Conservation (phyloP, 2,888 invertebrate genomes). For the Emmelina monodactyla region DNA sequence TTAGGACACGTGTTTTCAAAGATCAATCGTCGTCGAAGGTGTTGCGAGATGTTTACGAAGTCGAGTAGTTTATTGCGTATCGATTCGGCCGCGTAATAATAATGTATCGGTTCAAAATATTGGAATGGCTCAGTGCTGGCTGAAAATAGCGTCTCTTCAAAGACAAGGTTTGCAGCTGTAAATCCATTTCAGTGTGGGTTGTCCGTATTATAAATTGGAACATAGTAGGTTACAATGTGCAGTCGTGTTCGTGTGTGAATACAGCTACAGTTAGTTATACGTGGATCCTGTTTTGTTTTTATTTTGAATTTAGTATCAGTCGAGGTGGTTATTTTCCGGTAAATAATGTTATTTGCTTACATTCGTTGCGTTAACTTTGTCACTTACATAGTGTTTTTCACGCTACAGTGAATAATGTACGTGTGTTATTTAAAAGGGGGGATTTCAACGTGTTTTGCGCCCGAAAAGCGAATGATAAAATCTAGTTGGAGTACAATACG, state of each 20-base stretch:
- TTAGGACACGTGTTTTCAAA: slow-evolving; percentile 64
- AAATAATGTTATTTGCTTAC: too few species aligned
- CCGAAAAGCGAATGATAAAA: too few species aligned
- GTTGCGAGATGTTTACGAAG: slow-evolving; percentile 50
- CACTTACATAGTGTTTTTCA: too few species aligned
- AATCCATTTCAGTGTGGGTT: slow-evolving; percentile 64
- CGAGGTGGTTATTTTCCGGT: too few species aligned
- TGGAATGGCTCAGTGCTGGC: slow-evolving; percentile 59
- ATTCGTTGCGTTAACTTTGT: too few species aligned
- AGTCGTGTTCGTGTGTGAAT: slow-evolving; percentile 24
- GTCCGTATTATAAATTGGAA: slow-evolving; percentile 63
- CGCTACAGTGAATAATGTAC: too few species aligned
- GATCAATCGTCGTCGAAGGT: slow-evolving; percentile 59
- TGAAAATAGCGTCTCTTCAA: slow-evolving; percentile 65
- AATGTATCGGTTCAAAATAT: slow-evolving; percentile 62
- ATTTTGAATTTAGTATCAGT: too few species aligned
- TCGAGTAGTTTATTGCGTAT: slow-evolving; percentile 53
- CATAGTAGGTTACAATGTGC: slow-evolving; percentile 25
- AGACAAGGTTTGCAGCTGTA: slow-evolving; percentile 66
- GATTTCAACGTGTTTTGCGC: too few species aligned
- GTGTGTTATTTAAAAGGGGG: too few species aligned
- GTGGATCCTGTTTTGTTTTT: too few species aligned
- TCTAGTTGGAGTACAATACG: too few species aligned
- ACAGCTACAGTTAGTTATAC: too few species aligned
- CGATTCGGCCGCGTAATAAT: slow-evolving; percentile 60